A percentile compares a stretch with the other conserved stretches of the same genome.
phyloP scores from a whole-genome alignment of 2,888 invertebrate genomes.

The Gnatocerus cornutus region DNA sequence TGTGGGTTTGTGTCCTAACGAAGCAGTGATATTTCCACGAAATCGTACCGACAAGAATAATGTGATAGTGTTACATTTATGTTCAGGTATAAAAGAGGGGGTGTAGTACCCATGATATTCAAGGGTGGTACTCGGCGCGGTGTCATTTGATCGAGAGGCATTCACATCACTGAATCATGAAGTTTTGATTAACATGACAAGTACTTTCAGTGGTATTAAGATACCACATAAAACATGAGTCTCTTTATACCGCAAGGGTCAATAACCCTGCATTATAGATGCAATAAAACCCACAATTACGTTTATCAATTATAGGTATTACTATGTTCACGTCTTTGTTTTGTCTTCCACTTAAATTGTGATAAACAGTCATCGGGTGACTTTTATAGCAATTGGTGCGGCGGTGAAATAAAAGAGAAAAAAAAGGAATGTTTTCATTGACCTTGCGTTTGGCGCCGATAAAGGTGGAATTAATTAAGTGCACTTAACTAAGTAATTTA shows the following conservation, averaged over 20 bases:
- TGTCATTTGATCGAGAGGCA: slow-evolving; percentile 28
- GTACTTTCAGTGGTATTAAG: slow-evolving; percentile 46
- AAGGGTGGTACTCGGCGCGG: slow-evolving; percentile 4
- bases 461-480: slow-evolving; percentile 43
- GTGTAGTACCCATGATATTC: neutral
- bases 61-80: slow-evolving; percentile 11
- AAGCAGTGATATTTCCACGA: slow-evolving; percentile 49
- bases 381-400: slow-evolving; percentile 16
- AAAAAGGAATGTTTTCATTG: slow-evolving; percentile 48
- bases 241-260: slow-evolving; percentile 53
- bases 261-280: slow-evolving; percentile 51
- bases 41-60: neutral
- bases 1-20: slow-evolving; percentile 53
- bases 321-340: slow-evolving; percentile 17
- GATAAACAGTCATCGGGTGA: neutral
- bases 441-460: slow-evolving; percentile 51
- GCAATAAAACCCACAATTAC: slow-evolving; percentile 50
- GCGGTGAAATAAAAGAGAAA: slow-evolving; percentile 20
- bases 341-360: slow-evolving; percentile 8
- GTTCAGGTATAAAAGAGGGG: slow-evolving; percentile 23
- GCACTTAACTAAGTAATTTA: slow-evolving; percentile 22
- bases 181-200: slow-evolving; percentile 45
- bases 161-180: slow-evolving; percentile 35
- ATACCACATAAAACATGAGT: slow-evolving; percentile 42
- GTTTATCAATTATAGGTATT: slow-evolving; percentile 21